Conservation (phyloP, 2,888 invertebrate species). For the Drosophila picticornis region DNA sequence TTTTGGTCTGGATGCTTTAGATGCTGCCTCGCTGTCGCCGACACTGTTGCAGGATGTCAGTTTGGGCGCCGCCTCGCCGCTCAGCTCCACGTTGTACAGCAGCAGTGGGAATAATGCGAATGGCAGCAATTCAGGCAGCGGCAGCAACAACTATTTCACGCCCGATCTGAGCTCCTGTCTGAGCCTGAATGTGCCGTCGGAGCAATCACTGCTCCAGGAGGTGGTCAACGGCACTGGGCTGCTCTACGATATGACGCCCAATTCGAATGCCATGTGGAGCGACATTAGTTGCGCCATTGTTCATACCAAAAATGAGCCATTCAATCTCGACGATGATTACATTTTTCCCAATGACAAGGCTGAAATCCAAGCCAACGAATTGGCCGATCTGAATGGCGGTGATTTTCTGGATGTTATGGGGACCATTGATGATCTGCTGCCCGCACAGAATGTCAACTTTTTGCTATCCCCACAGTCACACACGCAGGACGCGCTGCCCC, state of each 20-base stretch:
- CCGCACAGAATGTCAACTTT: constrained; percentile 74
- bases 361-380: constrained; percentile 92
- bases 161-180: constrained; percentile 71
- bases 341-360: constrained; percentile 95
- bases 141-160: constrained; percentile 58
- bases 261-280: constrained; percentile 85
- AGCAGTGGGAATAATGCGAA: constrained; percentile 50
- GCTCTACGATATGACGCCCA: constrained; percentile 79
- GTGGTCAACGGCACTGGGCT: constrained; percentile 59
- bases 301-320: constrained; percentile 87
- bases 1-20: constrained; percentile 84
- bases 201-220: constrained; percentile 60
- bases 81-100: constrained; percentile 69
- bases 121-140: constrained; percentile 26
- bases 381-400: constrained; percentile 94
- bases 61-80: constrained; percentile 80
- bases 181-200: constrained; percentile 55
- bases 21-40: constrained; percentile 84
- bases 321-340: constrained; percentile 94
- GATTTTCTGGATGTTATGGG: constrained; percentile 90
- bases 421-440: constrained; percentile 92
- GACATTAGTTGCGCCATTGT: constrained; percentile 85
- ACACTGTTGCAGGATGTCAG: constrained; percentile 84
- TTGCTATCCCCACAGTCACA: constrained; percentile 79
- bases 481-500: constrained; percentile 75